Conservation (phyloP, 64 coral and sea anemone species). For the Porites australiensis region DNA sequence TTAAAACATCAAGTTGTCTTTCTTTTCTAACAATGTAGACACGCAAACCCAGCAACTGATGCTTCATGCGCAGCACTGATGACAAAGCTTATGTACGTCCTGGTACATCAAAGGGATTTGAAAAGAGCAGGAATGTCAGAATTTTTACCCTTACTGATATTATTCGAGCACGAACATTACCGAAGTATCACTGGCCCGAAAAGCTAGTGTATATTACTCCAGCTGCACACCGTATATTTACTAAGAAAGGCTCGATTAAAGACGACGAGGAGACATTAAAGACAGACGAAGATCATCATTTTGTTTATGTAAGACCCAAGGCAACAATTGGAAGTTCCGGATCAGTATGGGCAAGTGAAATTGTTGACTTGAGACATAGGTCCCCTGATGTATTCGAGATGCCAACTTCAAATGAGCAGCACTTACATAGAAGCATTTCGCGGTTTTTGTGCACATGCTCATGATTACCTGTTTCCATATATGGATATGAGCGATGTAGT, state of each 20-base stretch:
- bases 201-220: conserved; percentile 53
- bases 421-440: too few relatives aligned
- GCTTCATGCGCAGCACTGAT: too few relatives aligned
- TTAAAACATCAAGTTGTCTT: conserved; percentile 53
- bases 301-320: background rate
- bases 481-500: too few relatives aligned
- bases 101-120: background rate
- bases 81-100: too few relatives aligned
- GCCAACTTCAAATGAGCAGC: too few relatives aligned
- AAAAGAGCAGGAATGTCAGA: background rate
- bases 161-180: background rate
- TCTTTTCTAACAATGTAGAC: background rate
- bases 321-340: background rate
- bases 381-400: background rate
- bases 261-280: background rate
- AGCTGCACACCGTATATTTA: conserved; percentile 29
- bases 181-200: conserved; percentile 61
- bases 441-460: too few relatives aligned
- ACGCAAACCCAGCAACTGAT: background rate
- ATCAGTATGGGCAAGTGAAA: conserved; percentile 18
- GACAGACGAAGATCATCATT: background rate
- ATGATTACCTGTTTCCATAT: too few relatives aligned
- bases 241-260: background rate
- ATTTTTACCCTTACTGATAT: conserved; percentile 35
- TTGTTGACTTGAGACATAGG: background rate